Evolutionary conservation across 2,888 invertebrate species (phyloP), one percentile per base, ranked within the genome.

Genomic region (Hanleya hanleyi): DNA sequence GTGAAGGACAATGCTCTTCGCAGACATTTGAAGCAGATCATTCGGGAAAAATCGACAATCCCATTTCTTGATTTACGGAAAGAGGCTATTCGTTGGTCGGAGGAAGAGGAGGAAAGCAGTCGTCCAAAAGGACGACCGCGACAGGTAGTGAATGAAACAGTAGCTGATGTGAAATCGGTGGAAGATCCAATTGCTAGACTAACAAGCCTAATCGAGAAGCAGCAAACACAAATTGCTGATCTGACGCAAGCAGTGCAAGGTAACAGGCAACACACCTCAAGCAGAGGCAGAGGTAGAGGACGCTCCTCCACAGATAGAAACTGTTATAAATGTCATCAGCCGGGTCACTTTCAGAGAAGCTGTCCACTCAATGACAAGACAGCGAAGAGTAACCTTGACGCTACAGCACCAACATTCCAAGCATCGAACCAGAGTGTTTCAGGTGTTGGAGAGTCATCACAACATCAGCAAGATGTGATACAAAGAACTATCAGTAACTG

Each of bases 401-500:
- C n/a, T n/a, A n/a, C n/a, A n/a, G n/a, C n/a, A n/a, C n/a, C n/a
- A n/a, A n/a, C n/a, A n/a, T n/a, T n/a, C n/a, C n/a, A n/a, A n/a
- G n/a, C n/a, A n/a, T n/a, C n/a, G n/a, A n/a, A n/a, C n/a, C n/a
- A n/a, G n/a, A n/a, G n/a, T n/a, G n/a, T n/a, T n/a, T n/a, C n/a
- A n/a, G n/a, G n/a, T n/a, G n/a, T n/a, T n/a, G n/a, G n/a, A n/a
- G n/a, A n/a, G n/a, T n/a, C n/a, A n/a, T n/a, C n/a, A n/a, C n/a
- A n/a, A 4, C 22, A 2, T 15, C 22, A 57, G 4, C 57, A 22
- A 26, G 57, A 57, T 32, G 29, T 57, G 57, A 26, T 57, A 4
- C 32, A 38, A 62, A 62, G 50, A 37, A 70, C 50, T 29, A 33
- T 70, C 2, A 62, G 74, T 33, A 38, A 51, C 15, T 67, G 74